Conservation (phyloP, 1,140 invertebrate species). For the Anadara kagoshimensis region DNA sequence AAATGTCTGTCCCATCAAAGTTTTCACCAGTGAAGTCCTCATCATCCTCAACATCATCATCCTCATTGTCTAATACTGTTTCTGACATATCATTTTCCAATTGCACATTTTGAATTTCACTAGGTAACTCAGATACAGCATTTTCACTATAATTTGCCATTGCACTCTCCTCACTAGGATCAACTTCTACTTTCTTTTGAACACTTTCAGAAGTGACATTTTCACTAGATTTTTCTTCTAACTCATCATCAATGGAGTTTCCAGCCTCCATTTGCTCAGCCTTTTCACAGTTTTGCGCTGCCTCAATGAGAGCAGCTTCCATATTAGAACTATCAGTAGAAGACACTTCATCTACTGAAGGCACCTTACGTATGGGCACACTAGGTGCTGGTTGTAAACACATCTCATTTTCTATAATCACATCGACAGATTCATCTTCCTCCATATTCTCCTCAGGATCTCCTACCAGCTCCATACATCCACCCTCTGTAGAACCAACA, state of each 20-base stretch:
- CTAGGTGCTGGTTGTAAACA: slow-evolving; percentile 33
- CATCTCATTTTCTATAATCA: slow-evolving; percentile 45
- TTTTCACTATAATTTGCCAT: no score
- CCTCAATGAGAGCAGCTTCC: slow-evolving; percentile 1
- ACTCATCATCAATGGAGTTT: not conserved
- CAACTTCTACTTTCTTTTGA: no score
- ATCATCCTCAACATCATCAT: no score
- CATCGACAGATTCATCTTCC: slow-evolving; percentile 26
- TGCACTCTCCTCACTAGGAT: no score
- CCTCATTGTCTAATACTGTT: no score
- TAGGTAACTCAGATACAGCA: no score
- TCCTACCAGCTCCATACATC: slow-evolving; percentile 23
- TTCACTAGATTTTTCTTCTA: no score
- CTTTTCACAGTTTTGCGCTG: not conserved
- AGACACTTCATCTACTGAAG: not conserved
- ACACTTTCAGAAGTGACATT: no score
- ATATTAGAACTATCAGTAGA: slow-evolving; percentile 1
- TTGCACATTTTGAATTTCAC: no score
- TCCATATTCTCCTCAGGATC: slow-evolving; percentile 21
- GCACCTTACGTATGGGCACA: not conserved
- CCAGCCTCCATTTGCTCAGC: not conserved
- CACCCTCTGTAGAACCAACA: not conserved
- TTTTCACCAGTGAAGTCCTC: no score
- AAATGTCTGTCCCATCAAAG: no score
- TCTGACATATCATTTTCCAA: no score